Base-by-base conservation (phyloP, 2,113 vertebrate genomes). In the Recurvirostra avosetta region DNA sequence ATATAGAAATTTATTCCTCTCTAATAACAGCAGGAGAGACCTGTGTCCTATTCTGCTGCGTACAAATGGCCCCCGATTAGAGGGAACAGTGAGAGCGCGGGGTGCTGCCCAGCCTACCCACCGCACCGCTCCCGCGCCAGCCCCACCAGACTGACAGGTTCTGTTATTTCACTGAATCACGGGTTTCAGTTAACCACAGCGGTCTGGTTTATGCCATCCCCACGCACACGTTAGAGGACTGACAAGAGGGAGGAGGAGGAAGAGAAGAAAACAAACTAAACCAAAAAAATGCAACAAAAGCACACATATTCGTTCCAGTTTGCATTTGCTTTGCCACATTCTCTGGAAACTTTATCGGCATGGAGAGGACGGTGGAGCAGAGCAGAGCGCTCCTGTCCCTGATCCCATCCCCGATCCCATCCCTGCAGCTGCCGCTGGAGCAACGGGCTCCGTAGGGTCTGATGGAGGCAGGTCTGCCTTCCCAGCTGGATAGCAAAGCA, bases 51-150 rank as follows among this genome's bases (percentile, higher is more conserved):
- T 29, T 29, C 36, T 15, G 80, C 59, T 11, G n/a, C 15, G 2
- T 14, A 20, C 1, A 38, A 90, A n/a, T 52, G 22, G 5, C 66
- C 30, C 53, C 25, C 36, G 2, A 1, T 5, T 5, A 10, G 3
- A 1, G 59, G 56, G 67, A 56, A 63, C 62, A 53, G 12, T 2
- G 3, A 5, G 11, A 14, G 63, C 63, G 41, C 63, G 32, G 63
- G 5, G 63, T 25, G 49, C 49, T 50, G 49, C 49, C 49, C 49
- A 50, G 22, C 49, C 22, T 13, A 11, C 45, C 49, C 53, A 5
- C 19, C 4, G 36, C 72, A 2, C 79, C 4, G 32, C 79, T 32
- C 9, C 1, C 1, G 70, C 76, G 22, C 11, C 58, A 0, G 1
- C 86, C 68, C 53, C 56, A 8, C 5, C n/a, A 4, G 38, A 18